Evolutionary conservation across 2,797 vertebrate species (phyloP), one percentile per base, ranked within the genome.

Genomic region (Sebastes jordani): DNA sequence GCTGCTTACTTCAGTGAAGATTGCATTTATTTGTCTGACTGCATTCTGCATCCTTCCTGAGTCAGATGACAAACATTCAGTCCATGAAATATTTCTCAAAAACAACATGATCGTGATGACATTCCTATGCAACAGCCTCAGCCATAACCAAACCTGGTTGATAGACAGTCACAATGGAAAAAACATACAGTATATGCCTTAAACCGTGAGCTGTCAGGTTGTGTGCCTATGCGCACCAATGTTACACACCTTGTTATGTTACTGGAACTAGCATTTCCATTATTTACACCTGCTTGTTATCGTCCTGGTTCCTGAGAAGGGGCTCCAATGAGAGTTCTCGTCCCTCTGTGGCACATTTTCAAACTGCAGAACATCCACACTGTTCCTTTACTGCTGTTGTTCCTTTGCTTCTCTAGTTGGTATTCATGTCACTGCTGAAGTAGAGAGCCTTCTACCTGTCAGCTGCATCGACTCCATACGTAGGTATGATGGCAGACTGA

Each of bases 371-470:
- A 75, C 36, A 58, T 59, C 62, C 13, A 59, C 36, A 46, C 32
- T 22, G 16, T 7, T 34, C 9, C 52, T 34, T 27, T 10, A 27
- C 27, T 60, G 20, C n/a, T 68, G 3, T 14, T 23, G 9, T 68
- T 67, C 13, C 22, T 73, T 61, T 73, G 46, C 62, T 69, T 54
- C 7, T 49, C 23, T 68, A 11, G 7, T 80, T 86, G 49, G 11
- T 83, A 83, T 79, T 86, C 56, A 58, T 74, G 60, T 76, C 76
- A 86, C 34, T 27, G 56, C 66, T 4, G 5, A 67, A 75, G 30
- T 22, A 36, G 38, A 62, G 20, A 34, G 20, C 13, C 27, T 56
- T 54, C 61, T 13, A 49, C 25, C 59, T 61, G 63, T 80, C 78
- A 49, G 62, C 36, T 58, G 32, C 20, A 25, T 23, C 30, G 22